Conservation (phyloP, 2,888 invertebrate genomes). For the Merodon equestris region DNA sequence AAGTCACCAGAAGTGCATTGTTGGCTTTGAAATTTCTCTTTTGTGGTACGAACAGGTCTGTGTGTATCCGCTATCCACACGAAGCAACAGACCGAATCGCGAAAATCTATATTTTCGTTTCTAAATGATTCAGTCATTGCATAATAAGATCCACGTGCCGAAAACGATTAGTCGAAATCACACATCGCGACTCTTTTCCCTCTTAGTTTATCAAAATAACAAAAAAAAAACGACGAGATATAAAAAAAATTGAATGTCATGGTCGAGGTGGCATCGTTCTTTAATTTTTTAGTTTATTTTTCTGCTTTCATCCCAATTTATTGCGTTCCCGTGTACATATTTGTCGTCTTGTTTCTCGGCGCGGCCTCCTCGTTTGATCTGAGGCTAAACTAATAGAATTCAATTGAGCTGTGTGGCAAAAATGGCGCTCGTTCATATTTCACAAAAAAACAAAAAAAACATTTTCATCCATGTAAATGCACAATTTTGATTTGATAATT, state of each 20-base stretch:
- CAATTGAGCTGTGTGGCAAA: constrained; percentile 40
- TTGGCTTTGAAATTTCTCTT: too few species aligned
- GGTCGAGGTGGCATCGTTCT: constrained; percentile 41
- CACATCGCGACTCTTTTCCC: constrained; percentile 30
- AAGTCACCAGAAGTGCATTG: too few species aligned
- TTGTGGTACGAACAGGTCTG: too few species aligned
- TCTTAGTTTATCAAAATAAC: constrained; percentile 27
- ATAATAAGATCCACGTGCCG: constrained; percentile 54
- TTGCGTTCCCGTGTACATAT: constrained; percentile 45
- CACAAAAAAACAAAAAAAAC: not conserved
- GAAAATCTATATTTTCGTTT: not conserved
- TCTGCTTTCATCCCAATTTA: constrained; percentile 56
- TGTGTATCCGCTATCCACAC: too few species aligned
- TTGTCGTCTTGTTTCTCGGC: constrained; percentile 16
- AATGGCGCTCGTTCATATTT: constrained; percentile 26
- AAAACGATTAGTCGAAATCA: constrained; percentile 39
- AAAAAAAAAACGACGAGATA: constrained; percentile 16
- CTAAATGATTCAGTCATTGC: constrained; percentile 38
- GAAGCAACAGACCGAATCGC: too few species aligned
- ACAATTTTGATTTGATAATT: constrained; percentile 26
- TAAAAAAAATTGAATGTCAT: constrained; percentile 52
- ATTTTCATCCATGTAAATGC: constrained; percentile 13
- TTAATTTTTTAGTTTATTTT: constrained; percentile 11
- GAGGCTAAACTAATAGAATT: constrained; percentile 47
- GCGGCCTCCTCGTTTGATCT: constrained; percentile 9